Base-by-base conservation (phyloP, 30 jellyfish, hydroid and myxozoan species). In the Rhopilema esculentum region DNA sequence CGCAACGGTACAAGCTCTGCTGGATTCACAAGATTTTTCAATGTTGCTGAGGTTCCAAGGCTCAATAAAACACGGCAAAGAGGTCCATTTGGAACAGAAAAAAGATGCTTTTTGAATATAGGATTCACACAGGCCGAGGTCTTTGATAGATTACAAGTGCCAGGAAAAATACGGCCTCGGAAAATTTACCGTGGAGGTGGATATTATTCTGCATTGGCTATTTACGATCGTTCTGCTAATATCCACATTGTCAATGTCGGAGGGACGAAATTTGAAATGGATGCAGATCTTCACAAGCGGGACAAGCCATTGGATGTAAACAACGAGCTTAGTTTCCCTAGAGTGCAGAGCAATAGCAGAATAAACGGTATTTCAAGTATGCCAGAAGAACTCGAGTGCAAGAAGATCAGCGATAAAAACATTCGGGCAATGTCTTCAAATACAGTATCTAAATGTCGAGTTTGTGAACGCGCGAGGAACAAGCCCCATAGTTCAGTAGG, bases 141-240 rank as follows among this genome's bases (percentile, higher is more conserved):
- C 28, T 16, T 28, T 9, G 80, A 79, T 40, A 28, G 53, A 33
- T 19, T 23, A 17, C 81, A 72, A 61, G 20, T 26, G 8, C 72
- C 27, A 28, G 50, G 48, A 29, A 77, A 57, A 48, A 84, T 84
- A 12, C 31, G 83, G 9, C 93, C 93, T 8, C 72, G 87, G 22
- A 84, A 84, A 33, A 84, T 84, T 65, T 84, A 51, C 51, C 75
- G 66, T 20, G 93, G 93, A 0, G 93, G 93, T 12, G 93, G 93
- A 12, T 84, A 69, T 72, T 84, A 53, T 40, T 27, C 84, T 0
- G 93, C 93, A 1, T 19, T 84, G 30, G 93, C 93, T 1, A 84
- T 84, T 30, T 84, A 84, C 57, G 93, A 84, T 82, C 51, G 66
- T 8, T 27, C 53, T 73, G 87, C 87, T 16, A 84, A 84, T 15